A percentile compares a stretch with the other conserved stretches of the same genome.
Conservation (phyloP, 2,113 vertebrate genomes). For the Crotalus helleri region DNA sequence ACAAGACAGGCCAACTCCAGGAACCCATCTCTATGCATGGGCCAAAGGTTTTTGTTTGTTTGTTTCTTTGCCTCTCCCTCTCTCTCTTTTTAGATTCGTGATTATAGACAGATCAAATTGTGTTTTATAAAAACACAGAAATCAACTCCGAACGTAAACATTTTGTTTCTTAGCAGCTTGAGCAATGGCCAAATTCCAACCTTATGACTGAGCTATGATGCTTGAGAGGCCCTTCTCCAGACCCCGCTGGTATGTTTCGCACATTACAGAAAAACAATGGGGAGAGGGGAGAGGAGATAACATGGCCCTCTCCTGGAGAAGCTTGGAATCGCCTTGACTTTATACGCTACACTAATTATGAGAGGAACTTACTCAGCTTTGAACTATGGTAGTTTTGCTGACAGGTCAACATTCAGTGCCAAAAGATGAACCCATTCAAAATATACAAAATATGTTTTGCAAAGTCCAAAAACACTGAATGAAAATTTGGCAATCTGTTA, state of each 20-base stretch:
- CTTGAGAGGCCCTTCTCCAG: not conserved
- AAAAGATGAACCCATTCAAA: not conserved
- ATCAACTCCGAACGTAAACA: not conserved
- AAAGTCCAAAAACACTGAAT: not conserved
- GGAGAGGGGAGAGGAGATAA: not conserved
- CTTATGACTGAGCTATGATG: not conserved
- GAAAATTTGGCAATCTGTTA: not conserved
- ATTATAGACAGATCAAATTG: not conserved
- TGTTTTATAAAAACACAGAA: not conserved
- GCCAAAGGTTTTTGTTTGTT: not conserved
- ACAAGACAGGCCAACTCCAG: not conserved
- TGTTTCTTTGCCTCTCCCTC: not conserved
- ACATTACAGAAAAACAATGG: not conserved
- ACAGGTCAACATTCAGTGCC: not conserved
- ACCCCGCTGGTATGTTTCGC: not conserved
- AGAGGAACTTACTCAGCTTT: not conserved
- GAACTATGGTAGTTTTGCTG: not conserved
- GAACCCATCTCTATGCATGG: not conserved
- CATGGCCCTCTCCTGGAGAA: conserved; percentile 11
- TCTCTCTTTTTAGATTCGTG: not conserved
- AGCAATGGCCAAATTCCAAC: not conserved
- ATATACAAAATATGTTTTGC: not conserved
- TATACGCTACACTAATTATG: not conserved
- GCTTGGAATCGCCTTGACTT: not conserved
- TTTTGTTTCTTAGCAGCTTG: not conserved